phyloP scores from a whole-genome alignment of 2,888 invertebrate genomes.

The Diarsia mendica region DNA sequence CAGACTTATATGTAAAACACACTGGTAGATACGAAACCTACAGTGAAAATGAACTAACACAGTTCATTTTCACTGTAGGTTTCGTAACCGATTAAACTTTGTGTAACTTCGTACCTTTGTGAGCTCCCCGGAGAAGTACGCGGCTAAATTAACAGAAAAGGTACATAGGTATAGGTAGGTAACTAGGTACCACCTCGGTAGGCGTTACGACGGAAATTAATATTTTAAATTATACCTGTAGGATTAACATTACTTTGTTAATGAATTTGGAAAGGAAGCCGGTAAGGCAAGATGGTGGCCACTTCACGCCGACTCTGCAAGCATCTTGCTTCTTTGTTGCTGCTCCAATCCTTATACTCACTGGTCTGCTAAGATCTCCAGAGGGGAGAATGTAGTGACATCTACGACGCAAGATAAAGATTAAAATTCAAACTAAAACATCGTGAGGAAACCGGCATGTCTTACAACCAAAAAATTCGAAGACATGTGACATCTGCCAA shows the following conservation, averaged over 20 bases:
- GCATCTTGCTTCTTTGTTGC: not conserved
- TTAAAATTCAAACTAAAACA: too few species aligned
- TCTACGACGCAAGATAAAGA: too few species aligned
- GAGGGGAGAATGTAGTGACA: too few species aligned
- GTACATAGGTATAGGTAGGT: not conserved
- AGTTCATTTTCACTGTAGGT: too few species aligned
- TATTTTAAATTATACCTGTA: slow-evolving; percentile 9
- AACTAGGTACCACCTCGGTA: not conserved
- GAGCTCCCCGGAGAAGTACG: slow-evolving; percentile 9
- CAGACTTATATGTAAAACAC: not conserved
- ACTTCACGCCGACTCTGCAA: not conserved
- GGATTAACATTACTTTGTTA: slow-evolving; percentile 12
- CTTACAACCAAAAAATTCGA: too few species aligned
- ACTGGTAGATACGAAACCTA: not conserved
- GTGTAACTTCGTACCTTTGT: slow-evolving; percentile 4
- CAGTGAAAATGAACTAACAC: slow-evolving; percentile 16
- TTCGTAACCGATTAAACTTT: slow-evolving; percentile 15
- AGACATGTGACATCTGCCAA: too few species aligned
- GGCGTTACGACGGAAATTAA: slow-evolving; percentile 5
- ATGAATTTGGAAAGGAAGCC: not conserved
- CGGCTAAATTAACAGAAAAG: slow-evolving; percentile 34
- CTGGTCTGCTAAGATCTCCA: too few species aligned
- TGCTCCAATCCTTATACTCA: not conserved
- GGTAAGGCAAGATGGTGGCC: not conserved
- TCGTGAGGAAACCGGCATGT: too few species aligned